Evolutionary conservation across 2,113 vertebrate species (phyloP).

Genomic region (Sander vitreus): DNA sequence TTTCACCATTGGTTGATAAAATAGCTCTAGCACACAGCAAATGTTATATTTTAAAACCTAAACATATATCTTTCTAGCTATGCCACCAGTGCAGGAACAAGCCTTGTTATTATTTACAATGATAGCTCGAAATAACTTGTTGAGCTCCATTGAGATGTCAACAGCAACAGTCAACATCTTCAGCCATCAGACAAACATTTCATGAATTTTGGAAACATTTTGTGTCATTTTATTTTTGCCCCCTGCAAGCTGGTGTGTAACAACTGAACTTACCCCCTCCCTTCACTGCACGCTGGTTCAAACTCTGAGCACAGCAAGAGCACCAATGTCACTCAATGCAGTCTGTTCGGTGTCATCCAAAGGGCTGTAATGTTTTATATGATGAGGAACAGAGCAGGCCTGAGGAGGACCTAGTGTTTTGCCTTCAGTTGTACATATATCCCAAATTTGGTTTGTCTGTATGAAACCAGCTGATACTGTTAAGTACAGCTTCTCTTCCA

Average conservation of each 20-base stretch:
- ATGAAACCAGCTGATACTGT: slow-evolving; percentile 8
- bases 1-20: neutral
- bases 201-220: neutral
- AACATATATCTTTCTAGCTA: neutral
- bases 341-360: slow-evolving; percentile 10
- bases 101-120: neutral
- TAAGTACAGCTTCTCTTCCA: neutral
- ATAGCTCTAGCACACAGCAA: no score
- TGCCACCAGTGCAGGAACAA: neutral
- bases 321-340: neutral
- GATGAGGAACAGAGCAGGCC: slow-evolving; percentile 36
- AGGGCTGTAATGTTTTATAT: slow-evolving; percentile 26
- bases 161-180: neutral
- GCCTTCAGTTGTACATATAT: slow-evolving; percentile 27
- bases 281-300: slow-evolving; percentile 5
- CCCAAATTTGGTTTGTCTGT: neutral
- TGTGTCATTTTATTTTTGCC: slow-evolving; percentile 14
- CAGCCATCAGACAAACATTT: neutral
- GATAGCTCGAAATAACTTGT: neutral
- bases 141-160: neutral
- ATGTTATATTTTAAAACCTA: neutral
- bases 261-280: neutral
- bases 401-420: slow-evolving; percentile 4
- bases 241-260: slow-evolving; percentile 3
- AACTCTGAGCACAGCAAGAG: slow-evolving; percentile 17